These are phyloP conservation scores for Echiichthys vipera DNA, from an alignment of 2,797 vertebrate genomes.

Conservation along the genomic window DNA sequence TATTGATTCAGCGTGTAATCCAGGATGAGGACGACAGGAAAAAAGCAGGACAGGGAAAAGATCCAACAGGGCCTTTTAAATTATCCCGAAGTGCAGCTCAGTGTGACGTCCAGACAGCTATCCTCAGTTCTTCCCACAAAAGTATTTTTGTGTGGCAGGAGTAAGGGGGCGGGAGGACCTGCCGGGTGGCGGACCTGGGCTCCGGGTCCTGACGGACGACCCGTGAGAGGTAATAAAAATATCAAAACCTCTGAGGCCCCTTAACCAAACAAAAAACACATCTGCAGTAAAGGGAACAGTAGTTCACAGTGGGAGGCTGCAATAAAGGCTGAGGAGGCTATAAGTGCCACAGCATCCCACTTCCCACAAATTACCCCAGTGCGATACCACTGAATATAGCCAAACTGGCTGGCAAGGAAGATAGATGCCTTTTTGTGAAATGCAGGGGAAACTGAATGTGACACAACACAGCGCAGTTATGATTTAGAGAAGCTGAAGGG, in stretches of 20 bases:
- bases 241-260: conserved; percentile 84
- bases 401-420: conserved; percentile 42
- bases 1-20: conserved; percentile 82
- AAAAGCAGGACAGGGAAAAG: conserved; percentile 79
- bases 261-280: conserved; percentile 88
- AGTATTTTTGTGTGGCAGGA: conserved; percentile 84
- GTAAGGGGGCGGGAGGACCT: conserved; percentile 62
- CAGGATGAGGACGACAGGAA: conserved; percentile 79
- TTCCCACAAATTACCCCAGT: conserved; percentile 73
- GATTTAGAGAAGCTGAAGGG: conserved; percentile 74
- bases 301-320: conserved; percentile 85
- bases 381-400: conserved; percentile 41
- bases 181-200: conserved; percentile 70
- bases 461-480: conserved; percentile 77
- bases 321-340: conserved; percentile 77
- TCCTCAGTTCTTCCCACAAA: conserved; percentile 86
- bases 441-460: conserved; percentile 74
- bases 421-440: conserved; percentile 56
- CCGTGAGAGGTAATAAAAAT: conserved; percentile 87
- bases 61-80: conserved; percentile 87
- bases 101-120: conserved; percentile 89
- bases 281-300: conserved; percentile 87
- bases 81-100: conserved; percentile 85
- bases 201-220: conserved; percentile 79
- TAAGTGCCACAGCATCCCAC: conserved; percentile 76